Conservation (phyloP, 2,113 vertebrate genomes). For the Plectropomus leopardus region DNA sequence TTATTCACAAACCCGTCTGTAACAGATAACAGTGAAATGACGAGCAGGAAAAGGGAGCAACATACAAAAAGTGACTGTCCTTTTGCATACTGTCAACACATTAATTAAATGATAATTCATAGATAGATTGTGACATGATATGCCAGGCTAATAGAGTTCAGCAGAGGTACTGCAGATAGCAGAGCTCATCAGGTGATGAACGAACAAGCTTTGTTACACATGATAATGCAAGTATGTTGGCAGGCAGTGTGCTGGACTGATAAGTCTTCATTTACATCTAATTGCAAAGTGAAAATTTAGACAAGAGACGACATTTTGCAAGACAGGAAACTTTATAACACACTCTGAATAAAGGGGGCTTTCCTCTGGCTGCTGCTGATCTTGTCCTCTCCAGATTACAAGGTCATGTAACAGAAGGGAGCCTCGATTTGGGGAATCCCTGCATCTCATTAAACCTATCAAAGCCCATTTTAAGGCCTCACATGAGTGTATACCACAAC, state of each 20-base stretch:
- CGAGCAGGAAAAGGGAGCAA: conserved; percentile 4
- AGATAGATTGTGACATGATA: conserved; percentile 4
- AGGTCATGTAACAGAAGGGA: conserved; percentile 13
- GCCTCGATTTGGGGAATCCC: conserved; percentile 7
- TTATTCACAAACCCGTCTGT: conserved; percentile 51
- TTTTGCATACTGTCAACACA: conserved; percentile 16
- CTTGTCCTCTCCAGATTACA: neutral
- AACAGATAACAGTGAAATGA: conserved; percentile 49
- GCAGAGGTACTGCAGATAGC: conserved; percentile 18
- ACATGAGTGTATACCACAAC: neutral
- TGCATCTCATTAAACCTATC: neutral
- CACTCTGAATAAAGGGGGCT: neutral
- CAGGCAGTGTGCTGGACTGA: neutral
- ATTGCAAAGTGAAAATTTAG: neutral
- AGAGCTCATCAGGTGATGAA: conserved; percentile 24
- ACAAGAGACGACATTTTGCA: neutral
- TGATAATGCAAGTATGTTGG: neutral
- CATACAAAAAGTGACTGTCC: neutral
- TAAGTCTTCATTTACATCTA: neutral
- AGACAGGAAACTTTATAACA: neutral
- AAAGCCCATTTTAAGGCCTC: conserved; percentile 1
- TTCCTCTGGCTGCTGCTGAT: neutral
- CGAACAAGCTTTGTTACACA: conserved; percentile 1
- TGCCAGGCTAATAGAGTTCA: conserved; percentile 30
- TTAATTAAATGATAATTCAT: conserved; percentile 53